Evolutionary conservation across 1,140 invertebrate species (phyloP).

Genomic region (Sitophilus oryzae): DNA sequence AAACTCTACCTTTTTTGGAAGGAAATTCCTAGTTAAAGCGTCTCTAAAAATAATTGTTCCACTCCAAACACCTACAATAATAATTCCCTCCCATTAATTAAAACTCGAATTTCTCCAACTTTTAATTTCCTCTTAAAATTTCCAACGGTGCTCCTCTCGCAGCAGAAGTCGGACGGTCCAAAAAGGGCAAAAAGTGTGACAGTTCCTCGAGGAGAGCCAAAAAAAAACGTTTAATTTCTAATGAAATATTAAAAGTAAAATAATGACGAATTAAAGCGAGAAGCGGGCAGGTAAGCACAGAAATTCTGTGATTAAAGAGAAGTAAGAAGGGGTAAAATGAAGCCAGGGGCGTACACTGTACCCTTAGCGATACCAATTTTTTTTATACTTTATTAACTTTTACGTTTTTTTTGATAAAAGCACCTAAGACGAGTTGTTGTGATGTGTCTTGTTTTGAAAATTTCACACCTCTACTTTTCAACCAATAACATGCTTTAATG

Average conservation of each 20-base stretch:
- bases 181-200: not conserved
- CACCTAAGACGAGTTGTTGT: too few species aligned
- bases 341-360: not conserved
- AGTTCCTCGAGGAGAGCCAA: not conserved
- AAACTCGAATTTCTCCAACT: not conserved
- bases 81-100: not conserved
- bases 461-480: too few species aligned
- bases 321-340: not conserved
- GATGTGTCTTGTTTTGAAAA: too few species aligned
- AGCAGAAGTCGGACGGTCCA: not conserved
- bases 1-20: too few species aligned
- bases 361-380: too few species aligned
- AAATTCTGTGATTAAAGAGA: not conserved
- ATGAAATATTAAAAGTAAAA: not conserved
- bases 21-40: too few species aligned
- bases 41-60: not conserved
- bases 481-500: too few species aligned
- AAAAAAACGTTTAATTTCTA: not conserved
- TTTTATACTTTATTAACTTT: too few species aligned
- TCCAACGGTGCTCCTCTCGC: not conserved
- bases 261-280: not conserved
- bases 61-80: not conserved
- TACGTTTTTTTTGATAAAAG: too few species aligned
- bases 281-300: not conserved
- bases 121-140: not conserved